phyloP scores from a whole-genome alignment of 1,140 invertebrate genomes.

The Triops longicaudatus region DNA sequence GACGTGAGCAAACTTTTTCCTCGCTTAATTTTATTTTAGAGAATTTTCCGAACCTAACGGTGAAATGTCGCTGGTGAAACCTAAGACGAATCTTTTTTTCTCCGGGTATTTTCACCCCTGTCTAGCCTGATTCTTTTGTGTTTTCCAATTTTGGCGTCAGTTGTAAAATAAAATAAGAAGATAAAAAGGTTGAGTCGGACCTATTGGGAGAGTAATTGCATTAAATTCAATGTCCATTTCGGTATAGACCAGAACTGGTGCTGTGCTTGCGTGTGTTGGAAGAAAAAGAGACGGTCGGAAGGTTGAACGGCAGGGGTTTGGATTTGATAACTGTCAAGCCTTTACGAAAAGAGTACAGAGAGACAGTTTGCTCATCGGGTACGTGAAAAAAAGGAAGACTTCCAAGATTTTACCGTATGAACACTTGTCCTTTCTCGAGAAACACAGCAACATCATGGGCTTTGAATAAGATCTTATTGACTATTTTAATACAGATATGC shows the following conservation, averaged over 20 bases:
- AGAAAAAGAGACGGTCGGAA: too few relatives aligned
- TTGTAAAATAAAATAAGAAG: not conserved
- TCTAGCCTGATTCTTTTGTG: not conserved
- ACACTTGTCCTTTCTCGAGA: too few relatives aligned
- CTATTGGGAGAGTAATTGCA: not conserved
- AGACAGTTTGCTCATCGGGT: not conserved
- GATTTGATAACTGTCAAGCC: too few relatives aligned
- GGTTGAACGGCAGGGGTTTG: too few relatives aligned
- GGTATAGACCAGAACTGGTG: too few relatives aligned
- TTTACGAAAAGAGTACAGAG: not conserved
- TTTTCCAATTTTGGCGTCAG: not conserved
- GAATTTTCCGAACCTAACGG: not conserved
- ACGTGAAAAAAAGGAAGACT: not conserved
- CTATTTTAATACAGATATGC: too few relatives aligned
- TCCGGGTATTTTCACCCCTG: not conserved
- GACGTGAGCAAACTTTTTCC: conserved; percentile 1
- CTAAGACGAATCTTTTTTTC: not conserved
- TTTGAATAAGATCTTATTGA: too few relatives aligned
- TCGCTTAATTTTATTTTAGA: too few relatives aligned
- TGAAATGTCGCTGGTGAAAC: not conserved
- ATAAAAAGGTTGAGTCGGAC: not conserved
- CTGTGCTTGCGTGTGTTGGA: too few relatives aligned
- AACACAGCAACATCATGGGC: too few relatives aligned
- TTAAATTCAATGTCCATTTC: not conserved
- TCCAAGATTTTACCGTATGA: too few relatives aligned